phyloP scores from a whole-genome alignment of 2,888 invertebrate species.

The Catocala sponsa region DNA sequence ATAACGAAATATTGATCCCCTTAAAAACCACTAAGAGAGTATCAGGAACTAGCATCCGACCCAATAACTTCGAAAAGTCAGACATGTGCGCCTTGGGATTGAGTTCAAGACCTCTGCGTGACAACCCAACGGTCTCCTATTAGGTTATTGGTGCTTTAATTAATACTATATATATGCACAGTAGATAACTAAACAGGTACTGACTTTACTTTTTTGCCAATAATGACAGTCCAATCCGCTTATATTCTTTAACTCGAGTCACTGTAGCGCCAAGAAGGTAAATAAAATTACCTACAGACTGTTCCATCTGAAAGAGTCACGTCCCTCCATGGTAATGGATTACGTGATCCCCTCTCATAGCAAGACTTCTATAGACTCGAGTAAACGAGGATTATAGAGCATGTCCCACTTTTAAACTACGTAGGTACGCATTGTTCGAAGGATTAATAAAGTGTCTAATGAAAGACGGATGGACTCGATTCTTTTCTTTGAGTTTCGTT shows the following conservation, averaged over 20 bases:
- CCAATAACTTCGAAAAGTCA: too few relatives aligned
- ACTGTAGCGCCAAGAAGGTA: conserved; percentile 55
- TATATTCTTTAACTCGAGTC: conserved; percentile 6
- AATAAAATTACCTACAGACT: conserved; percentile 70
- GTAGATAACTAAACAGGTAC: too few relatives aligned
- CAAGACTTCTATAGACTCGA: conserved; percentile 48
- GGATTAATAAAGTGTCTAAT: conserved; percentile 49
- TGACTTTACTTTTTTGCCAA: too few relatives aligned
- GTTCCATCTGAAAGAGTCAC: conserved; percentile 66
- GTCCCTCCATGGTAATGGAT: conserved; percentile 76
- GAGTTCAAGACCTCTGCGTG: too few relatives aligned
- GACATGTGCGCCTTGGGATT: too few relatives aligned
- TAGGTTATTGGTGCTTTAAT: too few relatives aligned
- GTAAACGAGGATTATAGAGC: conserved; percentile 52
- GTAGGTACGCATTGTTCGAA: conserved; percentile 50
- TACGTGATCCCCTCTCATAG: conserved; percentile 71
- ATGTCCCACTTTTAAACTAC: conserved; percentile 53
- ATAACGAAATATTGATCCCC: too few relatives aligned
- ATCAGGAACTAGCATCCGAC: too few relatives aligned
- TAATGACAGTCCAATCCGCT: not conserved
- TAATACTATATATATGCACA: too few relatives aligned
- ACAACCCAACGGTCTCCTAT: too few relatives aligned
- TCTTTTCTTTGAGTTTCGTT: conserved; percentile 31
- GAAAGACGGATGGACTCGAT: conserved; percentile 32
- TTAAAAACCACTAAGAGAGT: too few relatives aligned